Evolutionary conservation across 2,888 invertebrate genomes (phyloP).

Genomic region (Pammene fasciana): DNA sequence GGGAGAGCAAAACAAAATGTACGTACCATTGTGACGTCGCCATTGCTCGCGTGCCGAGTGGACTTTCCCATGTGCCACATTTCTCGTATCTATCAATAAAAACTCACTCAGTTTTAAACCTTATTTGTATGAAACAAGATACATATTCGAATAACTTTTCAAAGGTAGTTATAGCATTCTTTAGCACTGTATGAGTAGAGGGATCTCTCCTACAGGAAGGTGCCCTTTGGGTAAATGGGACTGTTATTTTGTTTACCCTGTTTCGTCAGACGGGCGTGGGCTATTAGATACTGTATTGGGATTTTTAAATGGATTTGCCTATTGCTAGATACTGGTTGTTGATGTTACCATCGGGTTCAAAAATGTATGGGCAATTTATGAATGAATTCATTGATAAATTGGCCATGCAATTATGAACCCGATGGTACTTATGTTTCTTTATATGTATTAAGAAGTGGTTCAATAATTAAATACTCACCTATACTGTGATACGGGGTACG

Average conservation of each 20-base stretch:
- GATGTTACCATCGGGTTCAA: no score
- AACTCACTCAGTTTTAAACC: background rate
- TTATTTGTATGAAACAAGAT: background rate
- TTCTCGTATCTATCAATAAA: background rate
- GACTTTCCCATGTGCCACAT: background rate
- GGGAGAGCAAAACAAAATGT: slow-evolving; percentile 34
- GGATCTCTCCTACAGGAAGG: slow-evolving; percentile 35
- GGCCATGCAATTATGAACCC: no score
- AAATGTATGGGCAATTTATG: no score
- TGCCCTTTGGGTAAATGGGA: slow-evolving; percentile 29
- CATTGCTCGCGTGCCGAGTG: slow-evolving; percentile 35
- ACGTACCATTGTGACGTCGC: slow-evolving; percentile 39
- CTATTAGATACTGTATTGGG: background rate
- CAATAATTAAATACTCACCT: no score
- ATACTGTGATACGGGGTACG: no score
- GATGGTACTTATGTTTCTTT: no score
- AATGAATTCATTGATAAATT: no score
- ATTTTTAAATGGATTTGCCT: background rate
- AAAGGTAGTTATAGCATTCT: background rate
- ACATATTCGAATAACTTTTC: background rate
- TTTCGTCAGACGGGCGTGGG: slow-evolving; percentile 15
- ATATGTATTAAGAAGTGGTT: no score
- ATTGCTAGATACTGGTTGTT: background rate
- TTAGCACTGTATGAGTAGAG: background rate
- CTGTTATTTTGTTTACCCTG: slow-evolving; percentile 33